These are phyloP conservation scores for Terebella lapidaria DNA, from an alignment of 2,888 invertebrate genomes.

Conservation along the genomic window DNA sequence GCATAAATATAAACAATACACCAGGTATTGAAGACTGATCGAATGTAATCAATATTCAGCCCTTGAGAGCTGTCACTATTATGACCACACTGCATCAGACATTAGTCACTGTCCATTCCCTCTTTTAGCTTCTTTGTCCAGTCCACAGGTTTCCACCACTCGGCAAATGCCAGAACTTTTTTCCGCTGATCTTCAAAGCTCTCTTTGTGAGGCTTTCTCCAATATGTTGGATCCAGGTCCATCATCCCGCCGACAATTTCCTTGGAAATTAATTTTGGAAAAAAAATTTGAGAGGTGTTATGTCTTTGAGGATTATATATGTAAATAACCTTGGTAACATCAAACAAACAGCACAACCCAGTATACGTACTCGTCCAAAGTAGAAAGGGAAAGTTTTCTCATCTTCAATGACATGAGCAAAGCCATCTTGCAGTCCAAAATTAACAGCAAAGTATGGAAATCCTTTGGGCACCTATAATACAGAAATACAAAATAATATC, in stretches of 20 bases:
- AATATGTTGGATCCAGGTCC: slow-evolving; percentile 76
- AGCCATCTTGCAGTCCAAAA: slow-evolving; percentile 83
- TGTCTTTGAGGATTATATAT: background rate
- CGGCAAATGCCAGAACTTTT: slow-evolving; percentile 62
- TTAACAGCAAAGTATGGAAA: slow-evolving; percentile 92
- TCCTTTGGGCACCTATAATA: slow-evolving; percentile 72
- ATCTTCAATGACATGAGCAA: slow-evolving; percentile 96
- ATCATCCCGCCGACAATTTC: slow-evolving; percentile 94
- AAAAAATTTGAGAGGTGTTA: background rate
- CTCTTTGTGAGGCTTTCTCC: slow-evolving; percentile 78
- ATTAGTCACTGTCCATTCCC: background rate
- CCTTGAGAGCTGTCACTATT: too few relatives aligned
- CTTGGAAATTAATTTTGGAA: too few relatives aligned
- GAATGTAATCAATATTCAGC: too few relatives aligned
- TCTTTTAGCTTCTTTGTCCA: slow-evolving; percentile 14
- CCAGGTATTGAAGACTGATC: too few relatives aligned
- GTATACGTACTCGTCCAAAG: slow-evolving; percentile 76
- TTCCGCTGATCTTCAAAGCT: slow-evolving; percentile 70
- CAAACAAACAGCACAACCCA: background rate
- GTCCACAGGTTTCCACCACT: slow-evolving; percentile 50
- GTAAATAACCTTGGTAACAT: background rate
- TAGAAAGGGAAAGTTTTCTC: slow-evolving; percentile 76
- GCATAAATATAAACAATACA: too few relatives aligned
- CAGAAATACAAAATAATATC: background rate
- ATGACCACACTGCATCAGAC: too few relatives aligned